phyloP scores from a whole-genome alignment of 2,797 vertebrate genomes.

The Cheirogaleus major region DNA sequence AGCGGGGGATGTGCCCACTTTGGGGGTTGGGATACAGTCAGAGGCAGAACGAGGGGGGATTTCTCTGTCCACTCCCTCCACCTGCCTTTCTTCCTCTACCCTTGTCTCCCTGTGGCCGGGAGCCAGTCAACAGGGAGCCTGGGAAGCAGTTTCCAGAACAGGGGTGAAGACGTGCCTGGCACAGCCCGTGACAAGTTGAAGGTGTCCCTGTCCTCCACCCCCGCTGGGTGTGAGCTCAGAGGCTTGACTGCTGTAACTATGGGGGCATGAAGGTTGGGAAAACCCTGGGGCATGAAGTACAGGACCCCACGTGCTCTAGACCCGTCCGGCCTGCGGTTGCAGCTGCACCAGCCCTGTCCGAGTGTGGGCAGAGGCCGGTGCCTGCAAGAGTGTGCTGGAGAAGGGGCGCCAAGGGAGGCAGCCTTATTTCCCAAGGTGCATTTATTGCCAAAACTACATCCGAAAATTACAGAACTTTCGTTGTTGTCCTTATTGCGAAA shows the following conservation, averaged over 20 bases:
- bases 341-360: background rate
- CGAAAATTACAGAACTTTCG: background rate
- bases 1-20: fast-evolving
- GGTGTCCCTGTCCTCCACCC: background rate
- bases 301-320: too few species aligned
- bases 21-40: fast-evolving
- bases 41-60: background rate
- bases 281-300: background rate
- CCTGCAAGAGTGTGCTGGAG: background rate
- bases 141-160: background rate
- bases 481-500: background rate
- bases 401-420: too few species aligned
- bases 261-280: background rate
- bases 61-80: background rate
- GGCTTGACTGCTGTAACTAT: fast-evolving
- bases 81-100: background rate
- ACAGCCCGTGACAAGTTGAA: background rate
- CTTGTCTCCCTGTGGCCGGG: fast-evolving
- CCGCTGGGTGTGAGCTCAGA: background rate
- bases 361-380: fast-evolving
- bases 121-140: background rate
- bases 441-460: background rate
- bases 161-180: background rate
- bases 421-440: background rate
- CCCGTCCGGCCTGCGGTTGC: background rate